These are phyloP conservation scores for Elegia similella DNA, from an alignment of 2,888 invertebrate genomes.

Conservation along the genomic window DNA sequence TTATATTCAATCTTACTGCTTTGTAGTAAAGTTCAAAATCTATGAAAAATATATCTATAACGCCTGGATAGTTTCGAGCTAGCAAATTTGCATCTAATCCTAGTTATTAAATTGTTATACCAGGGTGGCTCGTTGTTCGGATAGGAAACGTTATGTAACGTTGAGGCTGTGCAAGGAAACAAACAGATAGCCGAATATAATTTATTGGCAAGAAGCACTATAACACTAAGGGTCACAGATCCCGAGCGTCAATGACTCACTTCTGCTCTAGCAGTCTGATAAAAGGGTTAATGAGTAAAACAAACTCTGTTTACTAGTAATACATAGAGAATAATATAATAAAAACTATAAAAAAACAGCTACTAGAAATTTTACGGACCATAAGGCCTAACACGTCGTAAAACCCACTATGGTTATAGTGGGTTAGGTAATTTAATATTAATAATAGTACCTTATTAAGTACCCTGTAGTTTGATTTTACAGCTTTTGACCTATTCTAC, in stretches of 20 bases:
- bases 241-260: too few species aligned
- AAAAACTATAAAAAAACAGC: background rate
- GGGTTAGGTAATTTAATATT: background rate
- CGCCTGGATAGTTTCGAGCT: background rate
- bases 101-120: constrained; percentile 9
- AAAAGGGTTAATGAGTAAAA: background rate
- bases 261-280: too few species aligned
- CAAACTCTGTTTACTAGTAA: background rate
- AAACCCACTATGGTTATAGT: background rate
- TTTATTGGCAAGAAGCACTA: too few species aligned
- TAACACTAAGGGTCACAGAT: too few species aligned
- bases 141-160: too few species aligned
- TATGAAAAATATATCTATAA: too few species aligned
- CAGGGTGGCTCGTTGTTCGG: too few species aligned
- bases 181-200: too few species aligned
- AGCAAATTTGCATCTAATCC: constrained; percentile 6
- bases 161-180: too few species aligned
- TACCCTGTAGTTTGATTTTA: background rate
- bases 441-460: background rate
- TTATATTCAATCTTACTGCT: too few species aligned
- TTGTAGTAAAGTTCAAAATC: too few species aligned
- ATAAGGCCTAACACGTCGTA: background rate
- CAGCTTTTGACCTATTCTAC: background rate
- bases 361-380: background rate
- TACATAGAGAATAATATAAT: background rate